Percentiles rank a stretch among this genome's conserved stretches.
phyloP scores from a whole-genome alignment of 2,113 vertebrate genomes.

The Coptodon bakossiorum region DNA sequence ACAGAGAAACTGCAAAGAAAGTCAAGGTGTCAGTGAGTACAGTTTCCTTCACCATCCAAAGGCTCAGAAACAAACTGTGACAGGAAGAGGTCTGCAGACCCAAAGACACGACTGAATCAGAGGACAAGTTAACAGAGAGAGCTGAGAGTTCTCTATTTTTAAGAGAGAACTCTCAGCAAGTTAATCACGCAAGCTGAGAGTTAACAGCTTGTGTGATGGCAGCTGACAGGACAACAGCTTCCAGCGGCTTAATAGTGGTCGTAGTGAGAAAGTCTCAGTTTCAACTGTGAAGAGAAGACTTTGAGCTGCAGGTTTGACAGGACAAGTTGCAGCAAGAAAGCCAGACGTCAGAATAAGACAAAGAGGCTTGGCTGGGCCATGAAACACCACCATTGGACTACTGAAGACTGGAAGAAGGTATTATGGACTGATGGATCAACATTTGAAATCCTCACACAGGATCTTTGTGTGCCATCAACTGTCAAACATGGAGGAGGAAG shows the following conservation, averaged over 20 bases:
- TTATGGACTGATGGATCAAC: background rate
- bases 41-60: background rate
- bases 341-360: background rate
- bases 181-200: background rate
- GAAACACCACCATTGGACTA: background rate
- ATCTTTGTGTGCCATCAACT: too few species aligned
- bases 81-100: background rate
- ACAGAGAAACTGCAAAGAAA: background rate
- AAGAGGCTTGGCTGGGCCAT: rapidly evolving
- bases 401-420: background rate
- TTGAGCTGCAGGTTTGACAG: background rate
- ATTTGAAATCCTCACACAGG: background rate
- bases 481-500: too few species aligned
- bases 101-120: background rate
- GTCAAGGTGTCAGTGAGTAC: background rate
- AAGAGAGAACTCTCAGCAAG: background rate
- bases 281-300: too few species aligned
- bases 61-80: background rate
- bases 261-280: too few species aligned
- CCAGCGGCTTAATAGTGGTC: too few species aligned
- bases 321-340: background rate
- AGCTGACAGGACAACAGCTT: background rate
- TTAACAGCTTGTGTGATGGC: background rate
- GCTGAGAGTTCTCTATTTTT: background rate
- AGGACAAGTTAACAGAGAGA: background rate